Percentiles rank a stretch among this genome's conserved stretches.
phyloP scores from a whole-genome alignment of 2,797 vertebrate genomes.

The Scyliorhinus canicula region DNA sequence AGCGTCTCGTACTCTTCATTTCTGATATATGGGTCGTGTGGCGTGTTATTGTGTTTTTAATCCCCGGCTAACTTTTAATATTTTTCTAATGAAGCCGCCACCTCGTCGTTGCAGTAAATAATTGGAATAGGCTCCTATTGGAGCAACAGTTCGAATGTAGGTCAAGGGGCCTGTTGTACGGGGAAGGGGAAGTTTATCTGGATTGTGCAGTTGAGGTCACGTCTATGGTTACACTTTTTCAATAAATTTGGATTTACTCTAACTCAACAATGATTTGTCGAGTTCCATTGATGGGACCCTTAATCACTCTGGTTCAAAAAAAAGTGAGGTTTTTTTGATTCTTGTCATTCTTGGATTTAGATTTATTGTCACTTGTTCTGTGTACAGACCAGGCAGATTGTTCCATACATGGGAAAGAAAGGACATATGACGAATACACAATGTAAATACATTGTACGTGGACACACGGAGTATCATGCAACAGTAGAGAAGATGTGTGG shows the following conservation, averaged over 20 bases:
- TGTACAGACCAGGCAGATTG: too few relatives aligned
- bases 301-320: not conserved
- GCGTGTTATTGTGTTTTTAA: not conserved
- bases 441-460: too few relatives aligned
- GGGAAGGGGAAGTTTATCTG: not conserved
- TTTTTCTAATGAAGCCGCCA: not conserved
- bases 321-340: not conserved
- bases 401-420: too few relatives aligned
- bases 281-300: too few relatives aligned
- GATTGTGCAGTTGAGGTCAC: not conserved
- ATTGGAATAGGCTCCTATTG: not conserved
- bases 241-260: not conserved
- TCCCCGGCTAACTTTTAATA: not conserved
- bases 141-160: not conserved
- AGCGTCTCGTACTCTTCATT: not conserved
- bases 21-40: not conserved
- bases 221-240: not conserved
- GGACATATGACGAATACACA: too few relatives aligned
- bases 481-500: too few relatives aligned
- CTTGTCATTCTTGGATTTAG: too few relatives aligned
- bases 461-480: too few relatives aligned
- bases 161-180: too few relatives aligned
- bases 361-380: too few relatives aligned
- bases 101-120: conserved; percentile 15
- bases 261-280: not conserved